Evolutionary conservation across 2,888 invertebrate species (phyloP).

Genomic region (Plutella xylostella): DNA sequence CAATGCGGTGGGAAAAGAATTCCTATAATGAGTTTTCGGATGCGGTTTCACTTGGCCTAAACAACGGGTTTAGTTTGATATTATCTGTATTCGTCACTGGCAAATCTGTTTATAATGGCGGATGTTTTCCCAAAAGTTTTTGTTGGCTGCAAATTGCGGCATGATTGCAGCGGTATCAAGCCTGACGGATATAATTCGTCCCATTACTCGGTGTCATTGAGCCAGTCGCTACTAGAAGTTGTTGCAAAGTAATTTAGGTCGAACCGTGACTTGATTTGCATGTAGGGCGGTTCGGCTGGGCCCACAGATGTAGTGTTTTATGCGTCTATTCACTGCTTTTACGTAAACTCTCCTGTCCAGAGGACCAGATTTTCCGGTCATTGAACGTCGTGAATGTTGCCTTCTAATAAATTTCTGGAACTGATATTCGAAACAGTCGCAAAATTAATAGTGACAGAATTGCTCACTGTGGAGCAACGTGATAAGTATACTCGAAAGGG

Average conservation of each 20-base stretch:
- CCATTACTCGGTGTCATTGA: constrained; percentile 38
- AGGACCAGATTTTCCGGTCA: constrained; percentile 30
- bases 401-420: not conserved
- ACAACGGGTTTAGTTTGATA: constrained; percentile 25
- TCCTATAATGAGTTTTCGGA: constrained; percentile 30
- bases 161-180: constrained; percentile 44
- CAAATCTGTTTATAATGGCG: constrained; percentile 62
- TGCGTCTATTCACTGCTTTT: constrained; percentile 43
- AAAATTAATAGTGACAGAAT: no score
- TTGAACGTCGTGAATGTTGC: constrained; percentile 28
- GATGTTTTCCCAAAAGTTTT: constrained; percentile 36
- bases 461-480: no score
- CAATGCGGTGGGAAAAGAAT: constrained; percentile 4
- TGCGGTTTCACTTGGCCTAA: constrained; percentile 7
- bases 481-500: no score
- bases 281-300: constrained; percentile 42
- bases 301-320: constrained; percentile 39
- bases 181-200: constrained; percentile 48
- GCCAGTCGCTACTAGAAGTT: constrained; percentile 39
- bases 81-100: constrained; percentile 36
- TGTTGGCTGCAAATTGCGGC: constrained; percentile 40
- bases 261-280: constrained; percentile 62
- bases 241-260: constrained; percentile 49
- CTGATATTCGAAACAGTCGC: no score
- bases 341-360: constrained; percentile 29